Percentiles rank a stretch among this genome's conserved stretches.
These are phyloP conservation scores for Hippolais icterina DNA, from an alignment of 2,113 vertebrate species.

Conservation along the genomic window DNA sequence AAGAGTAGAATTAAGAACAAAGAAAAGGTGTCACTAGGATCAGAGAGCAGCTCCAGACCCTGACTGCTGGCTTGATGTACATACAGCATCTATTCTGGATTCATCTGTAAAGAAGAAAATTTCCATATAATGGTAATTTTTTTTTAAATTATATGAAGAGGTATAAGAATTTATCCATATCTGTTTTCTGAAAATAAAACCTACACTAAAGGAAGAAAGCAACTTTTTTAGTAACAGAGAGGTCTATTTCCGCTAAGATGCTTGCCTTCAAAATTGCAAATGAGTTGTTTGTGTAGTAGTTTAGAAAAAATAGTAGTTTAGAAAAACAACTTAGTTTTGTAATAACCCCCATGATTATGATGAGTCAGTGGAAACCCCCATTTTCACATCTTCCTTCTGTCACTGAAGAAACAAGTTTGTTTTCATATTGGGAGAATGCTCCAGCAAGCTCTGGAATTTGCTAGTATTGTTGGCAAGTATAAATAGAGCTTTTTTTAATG, in stretches of 20 bases:
- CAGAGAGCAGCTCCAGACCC: not conserved
- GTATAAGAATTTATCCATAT: not conserved
- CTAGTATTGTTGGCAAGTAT: not conserved
- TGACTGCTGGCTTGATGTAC: not conserved
- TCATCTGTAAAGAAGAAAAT: not conserved
- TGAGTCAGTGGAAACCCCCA: slow-evolving; percentile 47
- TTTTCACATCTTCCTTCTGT: slow-evolving; percentile 47
- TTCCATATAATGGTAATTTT: not conserved
- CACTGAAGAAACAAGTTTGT: not conserved
- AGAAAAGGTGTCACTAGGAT: not conserved
- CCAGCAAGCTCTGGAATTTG: not conserved
- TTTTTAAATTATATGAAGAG: not conserved
- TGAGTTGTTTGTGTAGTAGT: slow-evolving; percentile 35
- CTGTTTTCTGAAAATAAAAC: not conserved
- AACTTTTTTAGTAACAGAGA: not conserved
- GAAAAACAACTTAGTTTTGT: slow-evolving; percentile 28
- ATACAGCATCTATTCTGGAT: not conserved
- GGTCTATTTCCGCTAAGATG: not conserved
- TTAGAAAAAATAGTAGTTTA: slow-evolving; percentile 49
- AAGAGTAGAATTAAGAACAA: not conserved
- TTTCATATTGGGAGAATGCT: not conserved
- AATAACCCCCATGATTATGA: slow-evolving; percentile 37
- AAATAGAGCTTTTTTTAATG: not conserved
- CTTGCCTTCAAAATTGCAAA: not conserved
- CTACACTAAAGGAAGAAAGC: not conserved